A percentile compares a stretch with the other conserved stretches of the same genome.
Conservation (phyloP, 2,113 vertebrate species). For the Hemiprocne comata region DNA sequence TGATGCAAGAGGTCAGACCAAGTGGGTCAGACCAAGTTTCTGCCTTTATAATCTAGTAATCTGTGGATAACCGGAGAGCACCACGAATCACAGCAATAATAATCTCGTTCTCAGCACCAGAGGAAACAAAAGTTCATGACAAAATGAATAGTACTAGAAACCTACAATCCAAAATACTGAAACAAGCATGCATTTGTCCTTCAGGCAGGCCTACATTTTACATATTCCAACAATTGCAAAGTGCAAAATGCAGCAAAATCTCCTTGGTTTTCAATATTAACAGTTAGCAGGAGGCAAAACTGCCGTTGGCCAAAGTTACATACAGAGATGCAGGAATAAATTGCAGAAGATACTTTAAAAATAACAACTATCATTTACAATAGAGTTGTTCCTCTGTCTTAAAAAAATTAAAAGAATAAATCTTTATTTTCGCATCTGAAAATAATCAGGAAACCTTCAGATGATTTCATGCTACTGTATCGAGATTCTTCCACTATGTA, state of each 20-base stretch:
- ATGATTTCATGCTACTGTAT: neutral
- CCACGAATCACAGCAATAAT: conserved; percentile 55
- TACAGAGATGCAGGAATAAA: neutral
- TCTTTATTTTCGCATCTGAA: neutral
- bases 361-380: neutral
- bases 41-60: conserved; percentile 33
- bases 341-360: neutral
- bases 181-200: conserved; percentile 47
- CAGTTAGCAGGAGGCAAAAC: neutral
- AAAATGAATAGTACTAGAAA: conserved; percentile 22
- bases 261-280: neutral
- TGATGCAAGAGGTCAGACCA: neutral
- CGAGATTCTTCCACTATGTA: neutral
- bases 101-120: conserved; percentile 53
- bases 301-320: neutral
- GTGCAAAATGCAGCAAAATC: neutral
- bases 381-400: neutral
- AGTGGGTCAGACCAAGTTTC: neutral
- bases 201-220: conserved; percentile 24
- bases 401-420: neutral
- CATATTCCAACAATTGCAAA: neutral
- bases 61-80: conserved; percentile 16
- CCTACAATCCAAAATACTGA: conserved; percentile 35
- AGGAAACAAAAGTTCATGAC: conserved; percentile 48
- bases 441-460: neutral